Base-by-base conservation (phyloP, 2,888 invertebrate genomes). In the Mesorhabditis spiculigera region DNA sequence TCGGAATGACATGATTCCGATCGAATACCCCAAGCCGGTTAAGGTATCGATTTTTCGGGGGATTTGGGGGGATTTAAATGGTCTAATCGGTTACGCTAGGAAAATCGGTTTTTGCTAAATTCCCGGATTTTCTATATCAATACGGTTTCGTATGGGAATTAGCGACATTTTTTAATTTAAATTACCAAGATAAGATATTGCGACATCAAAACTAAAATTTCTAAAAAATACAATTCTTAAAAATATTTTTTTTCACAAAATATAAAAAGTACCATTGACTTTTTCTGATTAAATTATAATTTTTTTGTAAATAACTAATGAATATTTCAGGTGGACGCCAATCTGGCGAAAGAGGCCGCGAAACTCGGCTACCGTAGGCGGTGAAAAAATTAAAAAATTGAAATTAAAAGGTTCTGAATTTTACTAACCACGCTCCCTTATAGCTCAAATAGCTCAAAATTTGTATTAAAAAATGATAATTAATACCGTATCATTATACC, bases 1-100 rank as follows among this genome's bases (percentile, higher is more conserved):
- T 50, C 58, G 58, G n/a, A 50, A 50, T n/a, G 58, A 50, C n/a
- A 50, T 50, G 58, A 10, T 13, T 50, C 58, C 58, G 8, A 50
- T 50, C n/a, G 58, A 50, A n/a, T 50, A 50, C n/a, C 58, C 58
- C 58, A 50, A 50, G n/a, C 58, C 58, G 58, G 10, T 50, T 50
- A 50, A 50, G 58, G 58, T 50, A 50, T 28, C 28, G 28, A 28
- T 28, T 28, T 28, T 28, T 28, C 28, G 3, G 28, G 28, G 28
- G 28, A 28, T 28, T 28, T 28, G 28, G 28, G 28, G 28, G 28
- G 28, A 28, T 28, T 28, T 28, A 28, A 28, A 28, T 3, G 28
- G 28, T 28, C 28, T 28, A 28, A 28, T 28, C 28, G 28, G 28
- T 28, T 28, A 28, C 28, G 28, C 28, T 28, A 28, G 28, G 28